Percentiles rank a stretch among this genome's conserved stretches.
Conservation (phyloP, 64 coral and sea anemone species). For the Orbicella faveolata region DNA sequence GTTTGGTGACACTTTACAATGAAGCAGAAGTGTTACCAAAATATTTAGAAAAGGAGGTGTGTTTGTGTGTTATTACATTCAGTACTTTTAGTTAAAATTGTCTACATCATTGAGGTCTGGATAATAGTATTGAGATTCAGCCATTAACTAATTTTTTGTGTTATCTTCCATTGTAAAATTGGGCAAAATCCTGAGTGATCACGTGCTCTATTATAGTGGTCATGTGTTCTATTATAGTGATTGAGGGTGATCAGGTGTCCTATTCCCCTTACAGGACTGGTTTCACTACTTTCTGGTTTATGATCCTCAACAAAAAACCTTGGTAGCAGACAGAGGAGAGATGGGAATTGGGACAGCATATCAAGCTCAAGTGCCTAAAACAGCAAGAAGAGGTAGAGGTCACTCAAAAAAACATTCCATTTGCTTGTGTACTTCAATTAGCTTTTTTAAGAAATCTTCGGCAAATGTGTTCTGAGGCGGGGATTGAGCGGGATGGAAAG, state of each 20-base stretch:
- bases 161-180: too few relatives aligned
- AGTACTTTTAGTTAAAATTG: background rate
- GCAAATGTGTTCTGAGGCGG: too few relatives aligned
- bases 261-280: slow-evolving; percentile 73
- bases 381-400: slow-evolving; percentile 53
- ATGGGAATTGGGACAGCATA: slow-evolving; percentile 87
- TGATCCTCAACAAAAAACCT: slow-evolving; percentile 96
- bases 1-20: slow-evolving; percentile 93
- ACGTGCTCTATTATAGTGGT: background rate
- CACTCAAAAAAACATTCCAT: slow-evolving; percentile 8
- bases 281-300: slow-evolving; percentile 98
- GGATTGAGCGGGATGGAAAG: too few relatives aligned
- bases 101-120: too few relatives aligned
- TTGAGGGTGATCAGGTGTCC: background rate
- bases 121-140: too few relatives aligned
- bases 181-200: background rate
- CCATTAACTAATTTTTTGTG: too few relatives aligned
- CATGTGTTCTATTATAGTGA: background rate
- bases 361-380: slow-evolving; percentile 71
- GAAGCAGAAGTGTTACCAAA: slow-evolving; percentile 93
- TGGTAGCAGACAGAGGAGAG: slow-evolving; percentile 95
- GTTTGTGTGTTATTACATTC: background rate
- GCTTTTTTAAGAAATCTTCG: too few relatives aligned
- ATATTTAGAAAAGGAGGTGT: slow-evolving; percentile 98
- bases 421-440: background rate